A percentile compares a stretch with the other conserved stretches of the same genome.
phyloP scores from a whole-genome alignment of 1,140 invertebrate species.

The Chelonus insularis region DNA sequence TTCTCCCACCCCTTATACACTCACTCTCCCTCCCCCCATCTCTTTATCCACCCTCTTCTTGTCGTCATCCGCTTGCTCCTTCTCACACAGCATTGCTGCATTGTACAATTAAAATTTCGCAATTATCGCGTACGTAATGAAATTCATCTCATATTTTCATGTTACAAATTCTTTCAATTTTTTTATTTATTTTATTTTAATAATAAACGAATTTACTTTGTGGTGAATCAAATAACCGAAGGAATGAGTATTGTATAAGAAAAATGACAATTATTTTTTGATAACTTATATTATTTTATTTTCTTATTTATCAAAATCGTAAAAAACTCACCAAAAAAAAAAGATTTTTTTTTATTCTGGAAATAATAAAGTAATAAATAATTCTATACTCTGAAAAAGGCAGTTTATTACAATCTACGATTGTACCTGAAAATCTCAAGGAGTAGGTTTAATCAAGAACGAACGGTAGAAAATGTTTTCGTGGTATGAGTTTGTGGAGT shows the following conservation, averaged over 20 bases:
- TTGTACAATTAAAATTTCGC: conserved; percentile 49
- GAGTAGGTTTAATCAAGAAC: conserved; percentile 41
- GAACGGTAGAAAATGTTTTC: conserved; percentile 29
- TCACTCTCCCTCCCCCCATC: conserved; percentile 14
- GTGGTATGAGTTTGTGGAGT: conserved; percentile 27
- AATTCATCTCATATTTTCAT: not conserved
- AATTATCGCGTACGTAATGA: conserved; percentile 35
- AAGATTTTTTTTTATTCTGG: too few species aligned
- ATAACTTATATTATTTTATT: too few species aligned
- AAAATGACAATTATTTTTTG: too few species aligned
- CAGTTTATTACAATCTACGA: not conserved
- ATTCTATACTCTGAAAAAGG: too few species aligned
- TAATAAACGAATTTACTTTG: not conserved
- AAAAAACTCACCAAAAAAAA: too few species aligned
- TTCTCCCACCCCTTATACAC: conserved; percentile 8
- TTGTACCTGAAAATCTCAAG: conserved; percentile 22
- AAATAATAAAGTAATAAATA: too few species aligned
- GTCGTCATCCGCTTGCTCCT: not conserved
- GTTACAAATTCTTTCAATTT: not conserved
- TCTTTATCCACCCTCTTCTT: conserved; percentile 13
- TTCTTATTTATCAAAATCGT: too few species aligned
- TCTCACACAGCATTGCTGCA: conserved; percentile 19
- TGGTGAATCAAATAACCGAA: too few species aligned
- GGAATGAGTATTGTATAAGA: too few species aligned
- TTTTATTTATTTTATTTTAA: not conserved